Evolutionary conservation across 2,888 invertebrate species (phyloP), one percentile per base, ranked within the genome.

Genomic region (Cephalotes varians): DNA sequence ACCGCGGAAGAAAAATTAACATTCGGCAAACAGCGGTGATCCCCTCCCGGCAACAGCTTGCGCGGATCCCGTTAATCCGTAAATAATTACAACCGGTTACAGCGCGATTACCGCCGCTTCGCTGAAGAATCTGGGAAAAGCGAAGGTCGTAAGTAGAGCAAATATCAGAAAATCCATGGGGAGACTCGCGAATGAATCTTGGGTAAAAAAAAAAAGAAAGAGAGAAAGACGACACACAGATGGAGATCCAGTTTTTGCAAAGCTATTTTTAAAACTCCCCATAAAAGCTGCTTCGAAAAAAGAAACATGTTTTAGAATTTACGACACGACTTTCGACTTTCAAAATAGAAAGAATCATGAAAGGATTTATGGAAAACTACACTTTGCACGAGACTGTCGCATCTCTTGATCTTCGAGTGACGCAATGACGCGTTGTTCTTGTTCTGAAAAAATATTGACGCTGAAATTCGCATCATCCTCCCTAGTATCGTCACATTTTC

Each of bases 1-100:
- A 87, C 81, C 71, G 31, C 34, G 21, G 34, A 71, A 77, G 77
- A 71, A 79, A 79, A 79, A 71, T 79, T 79, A 79, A 79, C 77
- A 79, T 56, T 79, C 77, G 49, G 62, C 51, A 10, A 69, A 10
- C 25, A 5, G 69, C 34, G 21, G 60, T 31, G 69, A 60, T 74
- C 18, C 25, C 12, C 7, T n/a, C 15, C 5, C 37, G 64, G 40
- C 40, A 79, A 56, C 56, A 56, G 56, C 56, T 56, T 71, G 28
- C 56, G 28, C 25, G 21, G 44, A 44, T 71, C 31, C 44, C 77
- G 44, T 79, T 71, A 79, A 79, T 79, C 77, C 18, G 71, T 79
- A 79, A 79, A 79, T 79, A 79, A 69, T 79, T 79, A 71, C 51
- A 51, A 51, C 44, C 37, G 69, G 40, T 69, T 69, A 77, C 40